Evolutionary conservation across 2,113 vertebrate genomes (phyloP).

Genomic region (Archilochus colubris): DNA sequence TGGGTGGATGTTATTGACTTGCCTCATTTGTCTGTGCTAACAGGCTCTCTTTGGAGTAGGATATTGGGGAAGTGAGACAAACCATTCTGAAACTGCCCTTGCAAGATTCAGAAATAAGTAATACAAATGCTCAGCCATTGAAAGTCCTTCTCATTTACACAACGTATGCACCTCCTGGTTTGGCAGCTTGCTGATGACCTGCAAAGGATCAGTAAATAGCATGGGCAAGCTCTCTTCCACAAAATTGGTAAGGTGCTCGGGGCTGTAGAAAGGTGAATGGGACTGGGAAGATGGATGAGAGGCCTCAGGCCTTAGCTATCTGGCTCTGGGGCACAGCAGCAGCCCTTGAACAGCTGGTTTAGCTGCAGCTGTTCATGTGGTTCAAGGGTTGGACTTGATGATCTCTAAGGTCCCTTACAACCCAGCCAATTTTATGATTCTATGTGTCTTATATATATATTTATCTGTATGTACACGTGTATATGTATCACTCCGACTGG

Average conservation of each 20-base stretch:
- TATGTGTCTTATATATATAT: too few species aligned
- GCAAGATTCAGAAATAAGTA: background rate
- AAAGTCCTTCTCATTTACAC: background rate
- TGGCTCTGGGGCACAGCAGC: background rate
- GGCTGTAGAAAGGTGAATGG: background rate
- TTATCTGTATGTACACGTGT: background rate
- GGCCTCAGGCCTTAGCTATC: background rate
- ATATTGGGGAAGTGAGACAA: conserved; percentile 49
- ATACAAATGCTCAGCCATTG: background rate
- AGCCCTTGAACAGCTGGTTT: background rate
- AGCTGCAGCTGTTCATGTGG: background rate
- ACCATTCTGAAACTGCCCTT: background rate
- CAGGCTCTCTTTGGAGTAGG: conserved; percentile 71
- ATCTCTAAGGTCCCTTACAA: too few species aligned
- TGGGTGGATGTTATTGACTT: conserved; percentile 76
- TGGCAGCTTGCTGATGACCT: background rate
- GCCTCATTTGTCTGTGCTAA: conserved; percentile 76
- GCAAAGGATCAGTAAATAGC: background rate
- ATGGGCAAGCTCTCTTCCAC: background rate
- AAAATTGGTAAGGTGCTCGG: background rate
- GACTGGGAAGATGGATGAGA: background rate
- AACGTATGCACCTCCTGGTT: background rate
- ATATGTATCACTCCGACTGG: background rate
- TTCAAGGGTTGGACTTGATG: too few species aligned
- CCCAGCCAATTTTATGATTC: too few species aligned